A percentile compares a stretch with the other conserved stretches of the same genome.
Evolutionary conservation across 2,888 invertebrate species (phyloP).

Genomic region (Parelbella ahira): DNA sequence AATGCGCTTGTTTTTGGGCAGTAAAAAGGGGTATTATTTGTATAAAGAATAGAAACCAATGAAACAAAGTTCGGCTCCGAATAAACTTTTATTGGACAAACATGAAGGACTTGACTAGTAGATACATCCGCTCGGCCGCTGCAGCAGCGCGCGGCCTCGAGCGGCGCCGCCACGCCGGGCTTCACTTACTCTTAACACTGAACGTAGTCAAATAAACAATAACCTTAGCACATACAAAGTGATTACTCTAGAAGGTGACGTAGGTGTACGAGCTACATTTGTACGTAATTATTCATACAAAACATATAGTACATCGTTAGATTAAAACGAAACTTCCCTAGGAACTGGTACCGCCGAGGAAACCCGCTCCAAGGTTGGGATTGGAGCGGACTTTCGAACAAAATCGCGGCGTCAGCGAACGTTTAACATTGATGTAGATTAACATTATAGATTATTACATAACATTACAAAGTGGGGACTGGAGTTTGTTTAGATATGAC

Average conservation of each 20-base stretch:
- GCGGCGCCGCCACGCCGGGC: constrained; percentile 31
- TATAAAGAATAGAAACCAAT: too few species aligned
- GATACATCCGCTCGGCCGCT: too few species aligned
- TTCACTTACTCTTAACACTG: constrained; percentile 29
- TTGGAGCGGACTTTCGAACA: constrained; percentile 2
- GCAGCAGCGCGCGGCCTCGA: too few species aligned
- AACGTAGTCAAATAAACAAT: constrained; percentile 46
- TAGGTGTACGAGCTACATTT: constrained; percentile 52
- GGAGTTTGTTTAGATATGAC: constrained; percentile 36
- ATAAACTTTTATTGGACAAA: constrained; percentile 77
- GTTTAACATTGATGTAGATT: constrained; percentile 5
- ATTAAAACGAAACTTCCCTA: constrained; percentile 34
- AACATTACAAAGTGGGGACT: constrained; percentile 4
- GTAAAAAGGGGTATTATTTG: too few species aligned
- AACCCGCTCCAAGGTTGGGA: constrained; percentile 13
- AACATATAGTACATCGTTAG: constrained; percentile 4
- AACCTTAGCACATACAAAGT: constrained; percentile 38
- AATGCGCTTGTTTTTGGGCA: too few species aligned
- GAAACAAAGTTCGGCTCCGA: constrained; percentile 64
- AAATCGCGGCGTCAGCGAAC: constrained; percentile 14
- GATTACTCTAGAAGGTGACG: constrained; percentile 67
- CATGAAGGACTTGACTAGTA: constrained; percentile 61
- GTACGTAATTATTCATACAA: constrained; percentile 41
- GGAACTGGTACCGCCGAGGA: constrained; percentile 45
- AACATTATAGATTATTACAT: constrained; percentile 1